Evolutionary conservation across 2,797 vertebrate species (phyloP).

Genomic region (Falco novaeseelandiae): DNA sequence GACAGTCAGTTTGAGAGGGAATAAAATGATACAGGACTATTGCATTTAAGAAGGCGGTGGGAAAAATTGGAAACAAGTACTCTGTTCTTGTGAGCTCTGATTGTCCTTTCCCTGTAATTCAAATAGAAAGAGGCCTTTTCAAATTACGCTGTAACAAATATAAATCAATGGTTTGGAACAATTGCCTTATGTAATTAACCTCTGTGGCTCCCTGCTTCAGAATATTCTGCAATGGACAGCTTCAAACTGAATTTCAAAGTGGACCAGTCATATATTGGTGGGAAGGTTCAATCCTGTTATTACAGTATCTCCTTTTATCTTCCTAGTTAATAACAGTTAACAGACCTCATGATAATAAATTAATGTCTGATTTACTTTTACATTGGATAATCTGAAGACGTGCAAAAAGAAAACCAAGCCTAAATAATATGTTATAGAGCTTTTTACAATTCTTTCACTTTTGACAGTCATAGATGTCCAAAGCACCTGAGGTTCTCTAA

Average conservation of each 20-base stretch:
- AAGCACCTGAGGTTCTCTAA: neutral
- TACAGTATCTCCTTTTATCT: neutral
- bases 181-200: slow-evolving; percentile 8
- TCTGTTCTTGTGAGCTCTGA: neutral
- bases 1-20: neutral
- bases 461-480: neutral
- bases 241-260: neutral
- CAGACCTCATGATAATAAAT: neutral
- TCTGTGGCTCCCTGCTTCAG: neutral
- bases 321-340: neutral
- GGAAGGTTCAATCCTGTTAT: neutral
- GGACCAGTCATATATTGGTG: neutral
- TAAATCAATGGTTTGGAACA: slow-evolving; percentile 4
- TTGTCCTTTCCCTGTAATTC: neutral
- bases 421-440: neutral
- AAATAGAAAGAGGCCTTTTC: neutral
- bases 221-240: neutral
- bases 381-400: neutral
- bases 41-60: neutral
- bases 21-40: neutral
- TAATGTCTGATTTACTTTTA: neutral
- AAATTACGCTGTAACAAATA: neutral
- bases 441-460: neutral
- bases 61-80: neutral
- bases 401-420: neutral